Base-by-base conservation (phyloP, 2,888 invertebrate species). In the Mimachlamys varia region DNA sequence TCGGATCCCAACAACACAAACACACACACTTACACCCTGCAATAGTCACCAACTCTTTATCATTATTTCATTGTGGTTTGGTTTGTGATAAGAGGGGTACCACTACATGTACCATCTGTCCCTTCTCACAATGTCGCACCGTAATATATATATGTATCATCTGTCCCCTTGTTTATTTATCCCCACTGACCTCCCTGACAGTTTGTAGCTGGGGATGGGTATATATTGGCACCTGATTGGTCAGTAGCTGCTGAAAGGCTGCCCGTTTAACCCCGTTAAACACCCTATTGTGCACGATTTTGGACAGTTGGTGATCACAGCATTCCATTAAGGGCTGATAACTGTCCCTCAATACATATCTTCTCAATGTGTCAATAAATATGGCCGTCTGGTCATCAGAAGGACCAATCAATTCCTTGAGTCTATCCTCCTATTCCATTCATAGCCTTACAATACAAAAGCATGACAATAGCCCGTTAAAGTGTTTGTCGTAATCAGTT, bases 241-340 rank as follows among this genome's bases (percentile, higher is more conserved):
- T 62, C 62, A 62, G n/a, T 62, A 27, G 53, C 53, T 53, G 53
- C 12, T 12, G 53, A 53, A 53, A 12, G 19, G 12, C 27, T 62
- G 62, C n/a, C 27, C 13, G 76, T 76, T 76, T 12, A 76, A 27
- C 7, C 27, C n/a, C n/a, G n/a, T n/a, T n/a, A n/a, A n/a, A n/a
- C n/a, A n/a, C 76, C 76, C 76, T 76, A 33, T 76, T 76, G 76
- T 76, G 27, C 76, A 33, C 7, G 76, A 76, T 76, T 76, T n/a
- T 76, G 33, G 15, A 76, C 76, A 76, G 27, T 76, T 62, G 22
- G 76, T 12, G 76, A 76, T 76, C 76, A 76, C 76, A 76, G 22
- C 33, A 27, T 76, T 76, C 76, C 76, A 76, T 76, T 76, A 33
- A 76, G 33, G 76, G 76, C 17, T 27, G 76, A 76, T 76, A 76